Evolutionary conservation across 2,113 vertebrate genomes (phyloP).

Genomic region (Oncorhynchus tshawytscha): DNA sequence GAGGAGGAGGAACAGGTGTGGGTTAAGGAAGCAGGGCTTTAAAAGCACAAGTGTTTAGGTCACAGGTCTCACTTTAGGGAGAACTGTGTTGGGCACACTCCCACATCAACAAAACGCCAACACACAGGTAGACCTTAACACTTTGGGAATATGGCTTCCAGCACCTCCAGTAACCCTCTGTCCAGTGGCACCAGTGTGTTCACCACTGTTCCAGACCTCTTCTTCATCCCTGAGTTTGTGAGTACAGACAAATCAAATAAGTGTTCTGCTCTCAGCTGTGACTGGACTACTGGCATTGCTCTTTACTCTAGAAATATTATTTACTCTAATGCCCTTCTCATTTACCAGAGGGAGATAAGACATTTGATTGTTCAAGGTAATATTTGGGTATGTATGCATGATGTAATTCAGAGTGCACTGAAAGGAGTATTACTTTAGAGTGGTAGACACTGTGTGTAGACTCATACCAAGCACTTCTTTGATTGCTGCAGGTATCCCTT

Average conservation of each 20-base stretch:
- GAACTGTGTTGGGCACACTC: neutral
- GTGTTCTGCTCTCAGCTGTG: neutral
- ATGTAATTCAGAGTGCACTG: neutral
- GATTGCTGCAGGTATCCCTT: too few relatives aligned
- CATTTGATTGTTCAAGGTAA: neutral
- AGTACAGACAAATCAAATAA: constrained; percentile 47
- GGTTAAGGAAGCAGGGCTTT: constrained; percentile 21
- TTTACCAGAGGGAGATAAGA: neutral
- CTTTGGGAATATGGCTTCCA: constrained; percentile 67
- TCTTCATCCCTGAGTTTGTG: constrained; percentile 75
- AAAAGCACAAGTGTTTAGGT: constrained; percentile 37
- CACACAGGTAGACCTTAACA: neutral
- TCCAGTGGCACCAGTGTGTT: constrained; percentile 65
- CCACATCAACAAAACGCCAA: neutral
- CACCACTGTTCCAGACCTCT: constrained; percentile 65
- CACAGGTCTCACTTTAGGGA: constrained; percentile 19
- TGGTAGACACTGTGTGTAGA: too few relatives aligned
- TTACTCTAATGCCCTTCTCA: too few relatives aligned
- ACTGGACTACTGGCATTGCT: too few relatives aligned
- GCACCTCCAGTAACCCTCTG: constrained; percentile 44
- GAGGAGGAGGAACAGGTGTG: constrained; percentile 26
- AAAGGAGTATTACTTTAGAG: neutral
- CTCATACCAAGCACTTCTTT: too few relatives aligned
- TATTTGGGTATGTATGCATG: neutral
- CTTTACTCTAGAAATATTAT: too few relatives aligned